phyloP scores from a whole-genome alignment of 2,113 vertebrate species.

The Lipotes vexillifer region DNA sequence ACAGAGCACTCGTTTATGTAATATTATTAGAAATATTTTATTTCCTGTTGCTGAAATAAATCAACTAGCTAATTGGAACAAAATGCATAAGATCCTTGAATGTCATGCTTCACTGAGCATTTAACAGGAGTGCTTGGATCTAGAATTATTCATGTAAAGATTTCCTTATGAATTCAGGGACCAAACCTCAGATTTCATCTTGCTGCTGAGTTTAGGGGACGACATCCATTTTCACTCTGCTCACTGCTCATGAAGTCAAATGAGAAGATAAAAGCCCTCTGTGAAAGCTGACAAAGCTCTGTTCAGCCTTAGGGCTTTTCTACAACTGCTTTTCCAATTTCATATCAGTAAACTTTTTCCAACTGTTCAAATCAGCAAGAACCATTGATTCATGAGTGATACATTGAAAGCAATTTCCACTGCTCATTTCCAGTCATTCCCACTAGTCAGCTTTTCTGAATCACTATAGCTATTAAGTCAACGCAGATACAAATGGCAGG shows the following conservation, averaged over 20 bases:
- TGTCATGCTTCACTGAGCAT: constrained; percentile 65
- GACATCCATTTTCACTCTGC: not conserved
- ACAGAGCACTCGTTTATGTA: not conserved
- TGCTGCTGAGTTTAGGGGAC: not conserved
- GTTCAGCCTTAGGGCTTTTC: constrained; percentile 23
- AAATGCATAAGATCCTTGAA: constrained; percentile 64
- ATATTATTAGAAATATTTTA: constrained; percentile 57
- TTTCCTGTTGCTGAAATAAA: constrained; percentile 50
- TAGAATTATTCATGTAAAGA: constrained; percentile 45
- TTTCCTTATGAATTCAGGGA: constrained; percentile 14
- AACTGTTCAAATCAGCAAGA: constrained; percentile 63
- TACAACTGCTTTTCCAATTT: constrained; percentile 25
- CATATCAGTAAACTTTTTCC: constrained; percentile 57
- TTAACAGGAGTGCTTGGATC: constrained; percentile 59
- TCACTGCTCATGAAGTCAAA: not conserved
- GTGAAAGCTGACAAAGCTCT: constrained; percentile 15
- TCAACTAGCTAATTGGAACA: constrained; percentile 69
- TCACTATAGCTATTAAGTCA: constrained; percentile 55
- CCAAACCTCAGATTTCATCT: constrained; percentile 11
- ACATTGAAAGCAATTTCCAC: constrained; percentile 55
- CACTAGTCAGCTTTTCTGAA: constrained; percentile 65
- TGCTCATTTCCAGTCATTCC: constrained; percentile 61
- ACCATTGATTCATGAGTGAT: constrained; percentile 64
- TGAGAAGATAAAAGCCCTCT: not conserved
- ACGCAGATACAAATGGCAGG: constrained; percentile 24